Evolutionary conservation across 1,140 invertebrate species (phyloP), one percentile per base, ranked within the genome.

Genomic region (Bombus impatiens): DNA sequence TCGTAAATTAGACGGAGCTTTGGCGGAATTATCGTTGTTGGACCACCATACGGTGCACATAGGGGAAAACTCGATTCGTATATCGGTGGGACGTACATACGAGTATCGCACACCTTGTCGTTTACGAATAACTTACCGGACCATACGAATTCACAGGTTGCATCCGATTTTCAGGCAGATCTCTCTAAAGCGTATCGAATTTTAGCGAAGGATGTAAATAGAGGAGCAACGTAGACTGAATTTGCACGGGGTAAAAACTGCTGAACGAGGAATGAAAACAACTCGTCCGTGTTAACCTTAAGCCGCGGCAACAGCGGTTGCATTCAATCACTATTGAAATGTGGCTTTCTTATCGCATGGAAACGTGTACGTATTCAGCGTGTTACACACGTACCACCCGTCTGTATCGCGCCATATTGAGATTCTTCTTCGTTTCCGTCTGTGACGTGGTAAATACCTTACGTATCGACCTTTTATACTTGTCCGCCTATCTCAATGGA

Each of bases 191-290:
- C 86, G 87, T 86, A 89, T 92, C 86, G 88, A 92, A 93, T 93
- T 84, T 93, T 92, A 86, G 87, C 28, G 74, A 85, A 88, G 89
- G 89, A 92, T 93, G 91, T 91, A 93, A 92, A 92, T 92, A 92
- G 84, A 88, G 62, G 72, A 57, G 40, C 35, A 18, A 53, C 37
- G 35, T 12, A 59, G 0, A 25, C 2, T 40, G 44, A 72, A 59
- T 65, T 71, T 84, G 84, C 18, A 53, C 5, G 47, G 47, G 47
- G 5, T 6, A 22, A 22, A 53, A 53, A 53, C 1, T 18, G 47
- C 18, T 22, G 47, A 53, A 53, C 47, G 6, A 53, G 59, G 78
- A 72, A n/a, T 37, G 70, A 62, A 59, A 62, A 13, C 22, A 37
- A 76, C 74, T 59, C 70, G 81, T 77, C 87, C 74, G 67, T 68